Evolutionary conservation across 1,140 invertebrate species (phyloP), one percentile per base, ranked within the genome.

Genomic region (Drepana arcuata): DNA sequence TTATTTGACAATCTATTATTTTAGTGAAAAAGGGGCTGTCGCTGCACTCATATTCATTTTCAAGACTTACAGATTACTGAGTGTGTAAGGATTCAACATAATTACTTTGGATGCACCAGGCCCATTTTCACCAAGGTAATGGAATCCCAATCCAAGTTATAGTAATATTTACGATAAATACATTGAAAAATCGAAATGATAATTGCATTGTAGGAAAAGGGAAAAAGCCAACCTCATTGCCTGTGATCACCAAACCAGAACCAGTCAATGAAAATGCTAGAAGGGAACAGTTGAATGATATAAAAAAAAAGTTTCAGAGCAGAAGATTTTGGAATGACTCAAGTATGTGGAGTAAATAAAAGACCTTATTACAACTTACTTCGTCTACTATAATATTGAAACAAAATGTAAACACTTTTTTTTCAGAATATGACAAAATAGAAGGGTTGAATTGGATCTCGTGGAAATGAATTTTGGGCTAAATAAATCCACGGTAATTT

Each of bases 391-490:
- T 18, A 37, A 25, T 28, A 21, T n/a, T n/a, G n/a, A n/a, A n/a
- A 47, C 13, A 25, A 21, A 16, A 16, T 24, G 15, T 23, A 46
- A 39, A 10, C 11, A 33, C 16, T 50, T 32, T 40, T 60, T 18
- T 77, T 79, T 27, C 66, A 79, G 74, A 62, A 43, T 81, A 69
- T 48, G 72, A 72, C 4, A 66, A 66, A 51, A 81, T 81, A 46
- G 77, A 81, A 56, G 77, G 77, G n/a, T 56, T 78, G 0, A 81
- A 81, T 33, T 78, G 73, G 73, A 78, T 81, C 14, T 42, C 62
- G 27, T 81, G 77, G 77, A 73, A 72, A 50, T 69, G 57, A 66
- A 58, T 30, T 27, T 23, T 11, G 41, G 13, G 43, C 27, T 29
- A 34, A 36, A 50, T 45, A 48, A 42, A 42, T 34, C 27, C 42